Evolutionary conservation across 2,888 invertebrate species (phyloP), one percentile per base, ranked within the genome.

Genomic region (Ectobius pallidus): DNA sequence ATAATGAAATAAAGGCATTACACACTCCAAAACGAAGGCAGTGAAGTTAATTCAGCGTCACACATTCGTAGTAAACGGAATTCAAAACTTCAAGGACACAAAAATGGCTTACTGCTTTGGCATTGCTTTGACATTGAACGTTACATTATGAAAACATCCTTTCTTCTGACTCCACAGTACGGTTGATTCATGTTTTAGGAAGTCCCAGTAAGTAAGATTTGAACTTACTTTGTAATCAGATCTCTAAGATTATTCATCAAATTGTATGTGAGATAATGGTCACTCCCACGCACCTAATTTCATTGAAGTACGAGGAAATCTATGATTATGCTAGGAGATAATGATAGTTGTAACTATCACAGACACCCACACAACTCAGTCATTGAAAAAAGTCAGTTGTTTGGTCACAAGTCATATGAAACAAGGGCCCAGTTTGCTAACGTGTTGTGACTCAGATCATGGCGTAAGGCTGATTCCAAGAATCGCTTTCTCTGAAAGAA

Each of bases 361-460:
- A n/a, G n/a, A n/a, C n/a, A n/a, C n/a, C n/a, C n/a, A n/a, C n/a
- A n/a, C n/a, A n/a, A n/a, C 30, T 30, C n/a, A 58, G n/a, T 30
- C 14, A 58, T 11, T n/a, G 46, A 30, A 58, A 3, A 16, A n/a
- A 4, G 4, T 3, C 32, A 58, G n/a, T 30, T 18, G 30, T 58
- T 58, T 58, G 30, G 32, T 30, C 58, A 9, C 14, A 11, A n/a
- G 58, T 25, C 11, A 49, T 2, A 20, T 49, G 20, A 1, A 20
- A 18, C 22, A 4, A 20, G n/a, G 18, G 16, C n/a, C 58, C 16
- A n/a, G 32, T n/a, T 32, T 58, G 22, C 58, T 14, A 58, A 58
- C 30, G 27, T 30, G 58, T 58, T 58, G 58, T 65, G 65, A 65
- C n/a, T 65, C 65, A 65, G 44, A 44, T 27, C 16, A 65, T 65